A percentile compares a stretch with the other conserved stretches of the same genome.
phyloP scores from a whole-genome alignment of 2,797 vertebrate species.

The Acanthopagrus latus region DNA sequence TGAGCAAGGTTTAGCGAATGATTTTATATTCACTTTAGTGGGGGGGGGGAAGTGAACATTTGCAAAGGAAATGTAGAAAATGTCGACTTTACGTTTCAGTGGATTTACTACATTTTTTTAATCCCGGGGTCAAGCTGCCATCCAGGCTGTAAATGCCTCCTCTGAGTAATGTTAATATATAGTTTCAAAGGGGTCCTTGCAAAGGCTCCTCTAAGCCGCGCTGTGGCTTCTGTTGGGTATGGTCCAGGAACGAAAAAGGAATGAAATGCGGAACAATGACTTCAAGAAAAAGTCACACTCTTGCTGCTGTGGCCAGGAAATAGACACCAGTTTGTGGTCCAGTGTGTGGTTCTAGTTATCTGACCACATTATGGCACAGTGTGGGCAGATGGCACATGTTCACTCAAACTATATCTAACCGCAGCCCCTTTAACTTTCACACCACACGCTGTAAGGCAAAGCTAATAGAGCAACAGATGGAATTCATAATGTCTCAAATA shows the following conservation, averaged over 20 bases:
- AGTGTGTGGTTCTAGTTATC: slow-evolving; percentile 53
- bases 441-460: slow-evolving; percentile 19
- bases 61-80: slow-evolving; percentile 24
- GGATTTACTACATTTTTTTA: slow-evolving; percentile 25
- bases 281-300: slow-evolving; percentile 48
- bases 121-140: slow-evolving; percentile 15
- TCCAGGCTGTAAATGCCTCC: slow-evolving; percentile 30
- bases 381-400: slow-evolving; percentile 65
- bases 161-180: slow-evolving; percentile 19
- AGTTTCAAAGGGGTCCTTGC: slow-evolving; percentile 19
- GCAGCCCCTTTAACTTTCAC: slow-evolving; percentile 55
- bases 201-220: slow-evolving; percentile 9
- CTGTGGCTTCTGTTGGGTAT: slow-evolving; percentile 44
- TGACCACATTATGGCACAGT: slow-evolving; percentile 56
- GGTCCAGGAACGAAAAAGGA: slow-evolving; percentile 20
- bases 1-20: slow-evolving; percentile 3
- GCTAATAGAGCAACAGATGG: slow-evolving; percentile 46
- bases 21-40: neutral
- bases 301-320: slow-evolving; percentile 45
- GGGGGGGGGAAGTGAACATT: neutral
- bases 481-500: slow-evolving; percentile 8
- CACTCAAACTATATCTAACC: slow-evolving; percentile 62
- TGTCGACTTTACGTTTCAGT: neutral
- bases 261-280: slow-evolving; percentile 61
- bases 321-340: slow-evolving; percentile 58